Base-by-base conservation (phyloP, 1,140 invertebrate genomes). In the Zaprionus africanus region DNA sequence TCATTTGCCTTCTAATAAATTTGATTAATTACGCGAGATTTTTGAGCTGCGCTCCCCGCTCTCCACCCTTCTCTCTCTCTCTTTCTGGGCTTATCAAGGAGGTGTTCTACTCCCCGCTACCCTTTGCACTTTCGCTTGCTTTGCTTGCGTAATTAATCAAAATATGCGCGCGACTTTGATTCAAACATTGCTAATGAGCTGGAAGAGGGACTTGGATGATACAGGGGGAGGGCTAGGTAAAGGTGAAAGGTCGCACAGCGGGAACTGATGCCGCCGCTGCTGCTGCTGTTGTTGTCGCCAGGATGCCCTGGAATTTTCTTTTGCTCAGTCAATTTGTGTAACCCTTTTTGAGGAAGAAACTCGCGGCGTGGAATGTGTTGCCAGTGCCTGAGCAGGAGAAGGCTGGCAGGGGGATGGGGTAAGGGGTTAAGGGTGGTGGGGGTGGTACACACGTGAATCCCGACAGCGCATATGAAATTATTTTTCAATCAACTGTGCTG, bases 21-120 rank as follows among this genome's bases (percentile, higher is more conserved):
- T 88, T 88, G 78, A 88, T 88, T 88, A 88, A 88, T 88, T 84
- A 84, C 49, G 75, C 68, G 51, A 71, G 56, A 88, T 90, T 81
- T 79, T 84, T 76, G 84, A 58, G 60, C 73, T 67, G 77, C n/a
- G 2, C n/a, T 17, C 31, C 11, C 41, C n/a, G 5, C n/a, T 17
- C 31, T 9, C 31, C 9, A 0, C n/a, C n/a, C n/a, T 2, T 17
- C 41, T 43, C 2, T 17, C 41, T 9, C 36, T 7, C 28, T 7
- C 6, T 6, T 3, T 15, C 1, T 9, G 28, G 28, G 28, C 28
- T 31, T 31, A 31, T 15, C 36, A 38, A 38, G 41, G n/a, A n/a
- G n/a, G 41, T 43, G 41, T n/a, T 46, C 7, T 17, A 46, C 31
- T 34, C 41, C 41, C n/a, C 7, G 15, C 41, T 12, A 11, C 11